Conservation (phyloP, 2,113 vertebrate genomes). For the Malurus elegans region DNA sequence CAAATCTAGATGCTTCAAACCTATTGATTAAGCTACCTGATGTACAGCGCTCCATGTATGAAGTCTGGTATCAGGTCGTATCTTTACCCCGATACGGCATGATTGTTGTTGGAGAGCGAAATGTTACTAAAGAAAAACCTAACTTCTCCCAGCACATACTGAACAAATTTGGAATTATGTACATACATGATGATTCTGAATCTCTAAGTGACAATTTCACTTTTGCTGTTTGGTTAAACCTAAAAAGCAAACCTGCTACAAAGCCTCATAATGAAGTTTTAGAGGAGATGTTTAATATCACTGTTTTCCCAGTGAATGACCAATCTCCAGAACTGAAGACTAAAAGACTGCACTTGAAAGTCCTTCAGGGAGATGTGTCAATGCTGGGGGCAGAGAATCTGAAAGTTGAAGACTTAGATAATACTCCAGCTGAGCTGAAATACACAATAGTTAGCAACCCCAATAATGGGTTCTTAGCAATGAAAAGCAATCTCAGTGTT, state of each 20-base stretch:
- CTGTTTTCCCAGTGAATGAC: conserved; percentile 83
- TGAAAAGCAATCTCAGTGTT: conserved; percentile 66
- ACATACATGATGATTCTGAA: conserved; percentile 88
- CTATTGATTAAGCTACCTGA: conserved; percentile 82
- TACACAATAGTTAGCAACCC: conserved; percentile 82
- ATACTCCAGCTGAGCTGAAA: conserved; percentile 79
- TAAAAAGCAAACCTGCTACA: conserved; percentile 75
- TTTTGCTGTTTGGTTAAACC: conserved; percentile 84
- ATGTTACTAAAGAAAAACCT: conserved; percentile 84
- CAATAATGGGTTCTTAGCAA: conserved; percentile 84
- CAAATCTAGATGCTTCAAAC: conserved; percentile 85
- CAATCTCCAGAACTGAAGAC: conserved; percentile 85
- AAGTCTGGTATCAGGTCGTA: conserved; percentile 88
- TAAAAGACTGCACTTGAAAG: conserved; percentile 77
- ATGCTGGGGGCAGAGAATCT: conserved; percentile 78
- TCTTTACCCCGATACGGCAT: conserved; percentile 80
- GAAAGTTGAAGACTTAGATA: conserved; percentile 85
- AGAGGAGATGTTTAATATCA: conserved; percentile 86
- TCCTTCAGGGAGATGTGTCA: conserved; percentile 80
- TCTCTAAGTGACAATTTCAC: conserved; percentile 79
- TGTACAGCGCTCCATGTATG: conserved; percentile 73
- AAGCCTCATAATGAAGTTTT: conserved; percentile 74
- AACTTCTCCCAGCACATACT: conserved; percentile 87
- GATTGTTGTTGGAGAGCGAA: conserved; percentile 83
- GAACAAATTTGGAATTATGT: conserved; percentile 84